Conservation (phyloP, 30 jellyfish, hydroid and myxozoan species). For the Hydra vulgaris region DNA sequence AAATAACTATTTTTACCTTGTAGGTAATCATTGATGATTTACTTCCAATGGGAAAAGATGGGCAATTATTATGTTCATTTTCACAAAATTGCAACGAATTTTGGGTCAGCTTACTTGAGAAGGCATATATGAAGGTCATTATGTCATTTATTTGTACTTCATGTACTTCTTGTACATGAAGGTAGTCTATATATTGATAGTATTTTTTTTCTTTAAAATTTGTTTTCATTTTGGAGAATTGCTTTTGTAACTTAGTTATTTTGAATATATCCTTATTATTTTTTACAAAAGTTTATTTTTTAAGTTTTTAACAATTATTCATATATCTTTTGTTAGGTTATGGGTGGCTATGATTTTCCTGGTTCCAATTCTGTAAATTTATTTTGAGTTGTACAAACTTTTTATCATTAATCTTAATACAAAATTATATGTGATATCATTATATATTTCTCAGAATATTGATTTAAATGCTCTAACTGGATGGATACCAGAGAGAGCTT, state of each 20-base stretch:
- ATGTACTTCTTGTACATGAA: too few species aligned
- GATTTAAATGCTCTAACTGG: conserved; percentile 92
- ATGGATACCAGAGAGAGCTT: conserved; percentile 92
- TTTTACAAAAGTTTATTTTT: too few species aligned
- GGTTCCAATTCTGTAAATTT: conserved; percentile 92
- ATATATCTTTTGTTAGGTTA: conserved; percentile 82
- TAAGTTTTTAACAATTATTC: too few species aligned
- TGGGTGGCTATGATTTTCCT: conserved; percentile 99
- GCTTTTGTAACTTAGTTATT: too few species aligned
- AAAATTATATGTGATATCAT: too few species aligned
- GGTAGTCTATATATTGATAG: too few species aligned
- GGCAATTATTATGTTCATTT: conserved; percentile 76
- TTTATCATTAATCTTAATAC: too few species aligned
- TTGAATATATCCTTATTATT: too few species aligned
- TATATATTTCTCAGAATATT: conserved; percentile 66
- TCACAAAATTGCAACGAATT: conserved; percentile 85
- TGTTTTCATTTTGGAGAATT: too few species aligned
- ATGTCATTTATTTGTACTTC: too few species aligned
- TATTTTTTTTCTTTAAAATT: too few species aligned
- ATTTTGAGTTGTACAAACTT: background rate
- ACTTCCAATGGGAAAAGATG: conserved; percentile 65
- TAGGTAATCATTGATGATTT: conserved; percentile 84
- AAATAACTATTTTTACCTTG: background rate
- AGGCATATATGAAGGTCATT: conserved; percentile 84
- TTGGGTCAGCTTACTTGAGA: conserved; percentile 95